These are phyloP conservation scores for Coracias cyanogaster DNA, from an alignment of 2,797 vertebrate genomes.

Conservation along the genomic window DNA sequence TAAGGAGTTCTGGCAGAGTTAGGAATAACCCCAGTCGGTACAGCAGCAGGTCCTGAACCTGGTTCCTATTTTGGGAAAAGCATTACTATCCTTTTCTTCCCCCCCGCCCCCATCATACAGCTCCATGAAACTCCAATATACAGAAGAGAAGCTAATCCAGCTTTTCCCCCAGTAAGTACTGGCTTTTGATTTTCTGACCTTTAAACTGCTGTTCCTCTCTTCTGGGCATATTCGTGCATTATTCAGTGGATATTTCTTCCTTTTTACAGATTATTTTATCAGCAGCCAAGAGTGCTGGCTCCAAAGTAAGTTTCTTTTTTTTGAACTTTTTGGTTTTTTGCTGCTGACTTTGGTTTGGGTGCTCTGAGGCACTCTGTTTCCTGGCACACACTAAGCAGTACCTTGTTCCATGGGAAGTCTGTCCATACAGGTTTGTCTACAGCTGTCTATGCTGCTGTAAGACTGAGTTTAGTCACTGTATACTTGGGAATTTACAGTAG, in stretches of 20 bases:
- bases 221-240: neutral
- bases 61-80: neutral
- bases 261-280: constrained; percentile 71
- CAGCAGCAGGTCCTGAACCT: neutral
- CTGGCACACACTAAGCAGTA: neutral
- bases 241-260: constrained; percentile 42
- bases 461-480: neutral
- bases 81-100: neutral
- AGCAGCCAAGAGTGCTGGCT: constrained; percentile 71
- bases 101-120: neutral
- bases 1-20: neutral
- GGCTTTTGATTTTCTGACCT: neutral
- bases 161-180: constrained; percentile 57
- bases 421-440: neutral
- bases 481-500: too few relatives aligned
- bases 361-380: neutral
- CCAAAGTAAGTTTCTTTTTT: constrained; percentile 62
- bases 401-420: neutral
- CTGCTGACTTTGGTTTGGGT: neutral
- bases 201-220: neutral
- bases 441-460: neutral
- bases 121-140: constrained; percentile 60
- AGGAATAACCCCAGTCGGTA: neutral
- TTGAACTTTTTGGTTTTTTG: neutral
- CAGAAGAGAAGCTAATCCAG: constrained; percentile 39